These are phyloP conservation scores for Rhinichthys klamathensis DNA, from an alignment of 2,113 vertebrate genomes.

Conservation along the genomic window DNA sequence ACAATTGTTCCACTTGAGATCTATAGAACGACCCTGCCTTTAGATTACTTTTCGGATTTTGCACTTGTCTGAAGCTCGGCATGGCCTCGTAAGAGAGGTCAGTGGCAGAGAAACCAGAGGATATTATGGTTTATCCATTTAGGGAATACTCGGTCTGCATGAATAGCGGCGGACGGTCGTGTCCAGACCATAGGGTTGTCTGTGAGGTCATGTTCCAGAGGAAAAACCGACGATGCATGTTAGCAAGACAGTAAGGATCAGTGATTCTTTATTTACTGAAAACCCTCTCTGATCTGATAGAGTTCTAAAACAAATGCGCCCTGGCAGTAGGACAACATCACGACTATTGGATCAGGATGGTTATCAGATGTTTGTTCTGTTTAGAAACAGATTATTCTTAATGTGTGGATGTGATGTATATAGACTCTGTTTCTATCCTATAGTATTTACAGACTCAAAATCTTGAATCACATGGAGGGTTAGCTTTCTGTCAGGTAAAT, in stretches of 20 bases:
- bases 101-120: conserved; percentile 33
- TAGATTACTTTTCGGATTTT: conserved; percentile 15
- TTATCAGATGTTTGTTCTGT: conserved; percentile 9
- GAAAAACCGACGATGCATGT: conserved; percentile 34
- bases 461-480: background rate
- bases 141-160: conserved; percentile 52
- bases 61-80: conserved; percentile 26
- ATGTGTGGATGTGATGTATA: background rate
- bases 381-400: conserved; percentile 20
- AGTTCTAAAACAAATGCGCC: background rate
- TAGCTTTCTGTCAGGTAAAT: background rate
- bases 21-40: background rate
- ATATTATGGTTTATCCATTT: conserved; percentile 50
- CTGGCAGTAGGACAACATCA: background rate
- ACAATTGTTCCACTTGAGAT: conserved; percentile 28
- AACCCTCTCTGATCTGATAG: conserved; percentile 5
- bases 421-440: background rate
- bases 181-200: conserved; percentile 19
- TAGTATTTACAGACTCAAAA: background rate
- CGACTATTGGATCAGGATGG: background rate
- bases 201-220: conserved; percentile 48
- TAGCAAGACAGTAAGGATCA: conserved; percentile 32
- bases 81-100: conserved; percentile 24
- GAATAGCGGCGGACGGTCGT: conserved; percentile 27
- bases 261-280: conserved; percentile 51